Evolutionary conservation across 2,113 vertebrate species (phyloP).

Genomic region (Sinocyclocheilus grahami): DNA sequence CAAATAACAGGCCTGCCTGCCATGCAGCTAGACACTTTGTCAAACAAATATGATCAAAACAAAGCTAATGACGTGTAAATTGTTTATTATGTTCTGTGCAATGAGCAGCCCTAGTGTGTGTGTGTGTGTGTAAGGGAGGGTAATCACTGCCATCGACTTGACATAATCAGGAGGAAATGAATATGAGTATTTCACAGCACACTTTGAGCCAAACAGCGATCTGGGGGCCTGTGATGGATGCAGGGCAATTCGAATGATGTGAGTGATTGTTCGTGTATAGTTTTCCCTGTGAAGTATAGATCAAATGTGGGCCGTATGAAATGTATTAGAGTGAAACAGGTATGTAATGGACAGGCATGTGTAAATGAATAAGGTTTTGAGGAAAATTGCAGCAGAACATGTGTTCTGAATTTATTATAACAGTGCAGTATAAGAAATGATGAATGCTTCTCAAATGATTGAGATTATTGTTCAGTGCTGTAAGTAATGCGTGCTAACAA

Average conservation of each 20-base stretch:
- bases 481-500: neutral
- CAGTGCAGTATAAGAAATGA: neutral
- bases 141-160: constrained; percentile 72
- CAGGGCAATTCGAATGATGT: neutral
- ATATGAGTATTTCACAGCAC: constrained; percentile 63
- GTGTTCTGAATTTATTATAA: neutral
- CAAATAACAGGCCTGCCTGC: constrained; percentile 70
- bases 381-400: neutral
- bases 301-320: constrained; percentile 3
- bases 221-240: constrained; percentile 54
- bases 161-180: constrained; percentile 77
- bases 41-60: constrained; percentile 82
- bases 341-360: constrained; percentile 21
- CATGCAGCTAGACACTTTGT: constrained; percentile 70
- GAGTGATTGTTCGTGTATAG: neutral
- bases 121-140: constrained; percentile 8
- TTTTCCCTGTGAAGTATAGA: constrained; percentile 14
- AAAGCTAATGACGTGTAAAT: constrained; percentile 82
- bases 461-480: neutral
- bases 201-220: constrained; percentile 57
- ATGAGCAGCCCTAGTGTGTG: constrained; percentile 58
- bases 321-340: constrained; percentile 22
- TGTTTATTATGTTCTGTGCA: constrained; percentile 76
- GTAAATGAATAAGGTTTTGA: constrained; percentile 30
- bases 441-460: neutral